These are phyloP conservation scores for Magallana ariakensis DNA, from an alignment of 1,140 invertebrate species.

Conservation along the genomic window DNA sequence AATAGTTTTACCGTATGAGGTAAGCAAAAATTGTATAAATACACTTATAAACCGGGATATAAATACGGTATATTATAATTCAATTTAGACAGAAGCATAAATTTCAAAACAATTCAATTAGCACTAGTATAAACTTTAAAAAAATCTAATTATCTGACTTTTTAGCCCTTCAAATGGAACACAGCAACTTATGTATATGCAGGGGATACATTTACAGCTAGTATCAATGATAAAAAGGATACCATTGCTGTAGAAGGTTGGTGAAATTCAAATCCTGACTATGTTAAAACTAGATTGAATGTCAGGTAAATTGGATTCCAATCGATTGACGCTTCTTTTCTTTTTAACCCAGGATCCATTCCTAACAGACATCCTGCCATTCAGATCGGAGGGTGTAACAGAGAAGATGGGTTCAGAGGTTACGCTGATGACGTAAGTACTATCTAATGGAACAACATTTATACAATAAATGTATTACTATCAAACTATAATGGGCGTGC, in stretches of 20 bases:
- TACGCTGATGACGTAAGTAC: constrained; percentile 37
- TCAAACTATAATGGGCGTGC: no score
- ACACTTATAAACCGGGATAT: no score
- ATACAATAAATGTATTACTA: no score
- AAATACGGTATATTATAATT: no score
- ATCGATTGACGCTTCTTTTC: not conserved
- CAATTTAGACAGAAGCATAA: no score
- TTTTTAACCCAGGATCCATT: constrained; percentile 22
- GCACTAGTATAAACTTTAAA: no score
- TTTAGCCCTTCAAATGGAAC: constrained; percentile 35
- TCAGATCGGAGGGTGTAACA: constrained; percentile 30
- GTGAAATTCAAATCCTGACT: not conserved
- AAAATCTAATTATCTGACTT: not conserved
- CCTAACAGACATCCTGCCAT: constrained; percentile 34
- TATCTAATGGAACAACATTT: not conserved
- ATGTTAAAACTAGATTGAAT: no score
- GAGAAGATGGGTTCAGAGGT: not conserved
- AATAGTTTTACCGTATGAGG: constrained; percentile 8
- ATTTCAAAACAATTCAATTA: no score
- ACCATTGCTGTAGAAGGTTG: constrained; percentile 20
- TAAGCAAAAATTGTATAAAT: not conserved
- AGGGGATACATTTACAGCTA: not conserved
- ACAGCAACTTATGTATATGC: constrained; percentile 5
- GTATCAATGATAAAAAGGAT: constrained; percentile 6
- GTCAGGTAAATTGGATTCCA: not conserved